These are phyloP conservation scores for Malthinus flaveolus DNA, from an alignment of 2,888 invertebrate species.

Conservation along the genomic window DNA sequence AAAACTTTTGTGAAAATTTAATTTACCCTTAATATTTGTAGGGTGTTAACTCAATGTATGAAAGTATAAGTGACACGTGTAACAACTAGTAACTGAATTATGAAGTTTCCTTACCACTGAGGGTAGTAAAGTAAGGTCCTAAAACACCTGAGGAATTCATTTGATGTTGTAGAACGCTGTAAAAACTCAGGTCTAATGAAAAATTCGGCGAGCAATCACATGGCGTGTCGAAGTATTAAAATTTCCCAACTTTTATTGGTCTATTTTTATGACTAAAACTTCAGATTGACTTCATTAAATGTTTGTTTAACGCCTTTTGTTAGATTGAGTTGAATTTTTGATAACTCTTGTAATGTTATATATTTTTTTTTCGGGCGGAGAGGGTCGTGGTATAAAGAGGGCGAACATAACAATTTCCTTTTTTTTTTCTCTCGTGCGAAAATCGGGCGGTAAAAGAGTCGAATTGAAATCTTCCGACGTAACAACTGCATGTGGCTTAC, in stretches of 20 bases:
- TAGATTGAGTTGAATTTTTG: constrained; percentile 48
- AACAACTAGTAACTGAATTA: constrained; percentile 29
- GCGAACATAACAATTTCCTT: neutral
- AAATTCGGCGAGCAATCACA: constrained; percentile 45
- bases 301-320: constrained; percentile 47
- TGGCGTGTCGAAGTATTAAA: constrained; percentile 40
- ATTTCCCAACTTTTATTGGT: constrained; percentile 39
- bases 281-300: constrained; percentile 46
- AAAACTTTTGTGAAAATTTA: too few species aligned
- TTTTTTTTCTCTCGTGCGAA: neutral
- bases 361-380: constrained; percentile 12
- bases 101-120: constrained; percentile 24
- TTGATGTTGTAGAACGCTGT: constrained; percentile 37
- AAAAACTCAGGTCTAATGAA: constrained; percentile 46
- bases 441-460: neutral
- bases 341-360: constrained; percentile 35
- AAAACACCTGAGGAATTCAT: constrained; percentile 45
- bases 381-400: neutral
- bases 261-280: constrained; percentile 40
- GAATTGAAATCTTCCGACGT: too few species aligned
- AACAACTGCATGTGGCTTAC: neutral
- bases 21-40: neutral
- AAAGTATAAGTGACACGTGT: constrained; percentile 25
- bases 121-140: constrained; percentile 37
- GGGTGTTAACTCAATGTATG: constrained; percentile 3